Evolutionary conservation across 2,113 vertebrate species (phyloP).

Genomic region (Oxygymnocypris stewartii): DNA sequence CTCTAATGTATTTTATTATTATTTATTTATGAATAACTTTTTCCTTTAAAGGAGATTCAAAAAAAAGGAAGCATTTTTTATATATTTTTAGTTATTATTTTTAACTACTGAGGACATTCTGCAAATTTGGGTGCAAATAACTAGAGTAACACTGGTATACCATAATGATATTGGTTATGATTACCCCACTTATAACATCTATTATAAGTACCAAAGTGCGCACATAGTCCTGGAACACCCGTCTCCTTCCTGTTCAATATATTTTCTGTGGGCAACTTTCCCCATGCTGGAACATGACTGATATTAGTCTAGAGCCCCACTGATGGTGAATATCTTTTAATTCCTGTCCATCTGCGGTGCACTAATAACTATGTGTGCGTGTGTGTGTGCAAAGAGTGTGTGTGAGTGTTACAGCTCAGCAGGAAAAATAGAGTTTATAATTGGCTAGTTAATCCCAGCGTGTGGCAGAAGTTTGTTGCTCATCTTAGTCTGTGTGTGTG

Average conservation of each 20-base stretch:
- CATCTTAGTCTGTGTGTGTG: conserved; percentile 49
- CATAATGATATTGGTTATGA: neutral
- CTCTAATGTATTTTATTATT: no score
- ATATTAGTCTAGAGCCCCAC: conserved; percentile 46
- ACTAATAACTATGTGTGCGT: conserved; percentile 50
- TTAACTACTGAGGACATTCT: neutral
- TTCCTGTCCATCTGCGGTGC: conserved; percentile 51
- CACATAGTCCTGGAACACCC: conserved; percentile 27
- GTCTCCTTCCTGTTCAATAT: conserved; percentile 7
- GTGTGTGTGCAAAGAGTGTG: conserved; percentile 40
- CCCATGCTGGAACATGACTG: conserved; percentile 22
- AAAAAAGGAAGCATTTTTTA: neutral
- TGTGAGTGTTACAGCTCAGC: conserved; percentile 64
- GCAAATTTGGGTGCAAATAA: neutral
- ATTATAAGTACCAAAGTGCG: neutral
- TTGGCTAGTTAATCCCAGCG: conserved; percentile 65
- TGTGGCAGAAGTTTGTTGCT: conserved; percentile 62
- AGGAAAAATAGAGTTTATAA: conserved; percentile 66
- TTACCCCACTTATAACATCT: neutral
- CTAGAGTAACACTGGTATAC: neutral
- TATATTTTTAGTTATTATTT: no score
- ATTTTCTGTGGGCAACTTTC: conserved; percentile 34
- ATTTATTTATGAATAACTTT: neutral
- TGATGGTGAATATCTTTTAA: conserved; percentile 39
- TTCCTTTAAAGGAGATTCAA: neutral